Percentiles rank a stretch among this genome's conserved stretches.
Conservation (phyloP, 2,888 invertebrate species). For the Amiota minor region DNA sequence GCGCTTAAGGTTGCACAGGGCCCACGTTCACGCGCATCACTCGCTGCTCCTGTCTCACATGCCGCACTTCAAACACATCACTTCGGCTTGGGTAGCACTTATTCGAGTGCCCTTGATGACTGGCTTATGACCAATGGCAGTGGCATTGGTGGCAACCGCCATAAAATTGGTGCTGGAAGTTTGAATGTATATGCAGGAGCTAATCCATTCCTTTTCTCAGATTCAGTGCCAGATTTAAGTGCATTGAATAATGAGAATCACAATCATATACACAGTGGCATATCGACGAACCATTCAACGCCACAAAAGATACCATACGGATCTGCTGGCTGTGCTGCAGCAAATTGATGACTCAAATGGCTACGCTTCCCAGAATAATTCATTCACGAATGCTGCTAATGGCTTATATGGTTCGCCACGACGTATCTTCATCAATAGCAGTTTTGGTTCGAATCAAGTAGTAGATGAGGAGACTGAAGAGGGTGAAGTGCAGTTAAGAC, state of each 20-base stretch:
- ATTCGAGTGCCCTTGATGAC: slow-evolving; percentile 76
- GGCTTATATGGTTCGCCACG: slow-evolving; percentile 71
- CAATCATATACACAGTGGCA: slow-evolving; percentile 66
- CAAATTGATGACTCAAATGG: slow-evolving; percentile 70
- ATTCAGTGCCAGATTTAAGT: slow-evolving; percentile 73
- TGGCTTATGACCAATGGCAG: slow-evolving; percentile 75
- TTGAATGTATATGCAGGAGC: slow-evolving; percentile 69
- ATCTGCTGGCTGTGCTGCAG: slow-evolving; percentile 49
- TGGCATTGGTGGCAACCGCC: slow-evolving; percentile 69
- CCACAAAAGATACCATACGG: slow-evolving; percentile 72
- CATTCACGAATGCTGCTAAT: slow-evolving; percentile 61
- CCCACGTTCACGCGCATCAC: slow-evolving; percentile 71
- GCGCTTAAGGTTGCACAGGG: slow-evolving; percentile 75
- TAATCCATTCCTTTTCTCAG: slow-evolving; percentile 72
- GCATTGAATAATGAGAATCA: slow-evolving; percentile 72
- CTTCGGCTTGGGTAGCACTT: slow-evolving; percentile 72
- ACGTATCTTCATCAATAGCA: slow-evolving; percentile 71
- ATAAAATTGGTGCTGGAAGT: slow-evolving; percentile 72
- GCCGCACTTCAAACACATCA: slow-evolving; percentile 71
- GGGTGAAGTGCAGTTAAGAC: slow-evolving; percentile 70
- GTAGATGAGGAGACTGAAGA: slow-evolving; percentile 72
- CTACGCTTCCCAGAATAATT: slow-evolving; percentile 69
- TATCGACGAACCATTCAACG: slow-evolving; percentile 73
- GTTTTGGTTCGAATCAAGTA: slow-evolving; percentile 70
- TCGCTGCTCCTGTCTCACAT: slow-evolving; percentile 73